Evolutionary conservation across 2,797 vertebrate genomes (phyloP).

Genomic region (Hoplostethus atlanticus): DNA sequence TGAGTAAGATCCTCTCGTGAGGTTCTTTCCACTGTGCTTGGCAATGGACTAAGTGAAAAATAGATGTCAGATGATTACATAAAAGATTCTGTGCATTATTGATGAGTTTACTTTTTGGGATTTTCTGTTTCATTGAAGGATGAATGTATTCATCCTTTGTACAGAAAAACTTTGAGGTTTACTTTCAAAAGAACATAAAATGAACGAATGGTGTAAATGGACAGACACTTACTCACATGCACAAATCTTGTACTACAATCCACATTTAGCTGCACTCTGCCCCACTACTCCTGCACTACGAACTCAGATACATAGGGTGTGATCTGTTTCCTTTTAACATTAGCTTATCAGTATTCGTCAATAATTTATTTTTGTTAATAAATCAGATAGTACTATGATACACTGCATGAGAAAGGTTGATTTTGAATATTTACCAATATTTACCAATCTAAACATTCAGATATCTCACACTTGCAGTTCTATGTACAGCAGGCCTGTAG

Average conservation of each 20-base stretch:
- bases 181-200: too few relatives aligned
- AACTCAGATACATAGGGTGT: too few relatives aligned
- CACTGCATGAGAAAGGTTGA: neutral
- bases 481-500: neutral
- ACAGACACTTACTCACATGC: too few relatives aligned
- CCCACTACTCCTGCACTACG: too few relatives aligned
- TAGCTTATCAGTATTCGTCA: too few relatives aligned
- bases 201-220: too few relatives aligned
- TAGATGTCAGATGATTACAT: slow-evolving; percentile 27
- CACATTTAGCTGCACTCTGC: too few relatives aligned
- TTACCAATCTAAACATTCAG: neutral
- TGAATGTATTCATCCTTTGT: neutral
- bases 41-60: slow-evolving; percentile 39
- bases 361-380: too few relatives aligned
- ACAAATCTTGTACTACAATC: too few relatives aligned
- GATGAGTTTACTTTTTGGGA: neutral
- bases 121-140: neutral
- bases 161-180: too few relatives aligned
- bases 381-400: too few relatives aligned
- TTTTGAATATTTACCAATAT: neutral
- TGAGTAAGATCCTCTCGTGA: slow-evolving; percentile 47
- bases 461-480: neutral
- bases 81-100: neutral
- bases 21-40: slow-evolving; percentile 36
- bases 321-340: too few relatives aligned